A percentile compares a stretch with the other conserved stretches of the same genome.
phyloP scores from a whole-genome alignment of 2,888 invertebrate species.

The Amiota minor region DNA sequence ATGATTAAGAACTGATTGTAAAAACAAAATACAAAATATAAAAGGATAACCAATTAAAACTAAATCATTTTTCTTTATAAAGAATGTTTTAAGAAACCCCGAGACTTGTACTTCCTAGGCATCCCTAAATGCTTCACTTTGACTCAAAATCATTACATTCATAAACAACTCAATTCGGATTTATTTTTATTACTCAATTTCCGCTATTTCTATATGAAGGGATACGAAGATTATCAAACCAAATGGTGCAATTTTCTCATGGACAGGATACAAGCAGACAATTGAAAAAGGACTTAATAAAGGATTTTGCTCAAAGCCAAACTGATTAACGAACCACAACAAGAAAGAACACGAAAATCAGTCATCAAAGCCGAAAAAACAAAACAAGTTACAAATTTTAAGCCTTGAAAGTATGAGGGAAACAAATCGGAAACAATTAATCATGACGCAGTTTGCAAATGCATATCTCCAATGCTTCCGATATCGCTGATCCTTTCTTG shows the following conservation, averaged over 20 bases:
- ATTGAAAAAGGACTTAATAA: neutral
- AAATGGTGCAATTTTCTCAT: slow-evolving; percentile 18
- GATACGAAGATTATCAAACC: neutral
- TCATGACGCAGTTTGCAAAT: slow-evolving; percentile 48
- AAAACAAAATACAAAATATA: no score
- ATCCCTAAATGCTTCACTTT: neutral
- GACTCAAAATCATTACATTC: neutral
- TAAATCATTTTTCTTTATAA: no score
- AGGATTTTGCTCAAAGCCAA: neutral
- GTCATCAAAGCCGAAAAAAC: neutral
- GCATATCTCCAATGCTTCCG: slow-evolving; percentile 47
- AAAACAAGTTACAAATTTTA: neutral
- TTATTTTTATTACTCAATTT: neutral
- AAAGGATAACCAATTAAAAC: no score
- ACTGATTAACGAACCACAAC: neutral
- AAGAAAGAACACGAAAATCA: neutral
- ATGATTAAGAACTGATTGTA: no score
- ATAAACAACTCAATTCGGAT: neutral
- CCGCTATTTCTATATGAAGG: neutral
- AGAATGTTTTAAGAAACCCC: no score
- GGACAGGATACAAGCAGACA: neutral
- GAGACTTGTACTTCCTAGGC: no score
- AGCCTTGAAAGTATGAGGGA: no score
- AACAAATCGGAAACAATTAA: slow-evolving; percentile 45
- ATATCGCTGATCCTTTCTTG: neutral